These are phyloP conservation scores for Drosophila leontia DNA, from an alignment of 1,140 invertebrate genomes.

Conservation along the genomic window DNA sequence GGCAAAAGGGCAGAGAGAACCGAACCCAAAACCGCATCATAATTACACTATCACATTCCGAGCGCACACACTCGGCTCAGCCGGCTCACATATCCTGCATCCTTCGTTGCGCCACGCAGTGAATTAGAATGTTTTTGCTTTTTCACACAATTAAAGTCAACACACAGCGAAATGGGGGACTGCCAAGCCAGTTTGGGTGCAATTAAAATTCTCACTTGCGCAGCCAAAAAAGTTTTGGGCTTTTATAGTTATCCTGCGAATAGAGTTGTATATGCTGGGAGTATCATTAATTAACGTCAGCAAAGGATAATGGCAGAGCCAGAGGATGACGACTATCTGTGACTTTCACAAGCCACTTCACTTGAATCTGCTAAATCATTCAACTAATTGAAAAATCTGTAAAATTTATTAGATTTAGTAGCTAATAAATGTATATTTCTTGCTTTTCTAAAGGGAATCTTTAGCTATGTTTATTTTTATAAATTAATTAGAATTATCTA, in stretches of 20 bases:
- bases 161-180: constrained; percentile 46
- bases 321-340: constrained; percentile 23
- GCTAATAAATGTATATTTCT: not conserved
- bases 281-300: constrained; percentile 65
- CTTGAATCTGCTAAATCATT: constrained; percentile 62
- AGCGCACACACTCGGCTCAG: constrained; percentile 44
- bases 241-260: constrained; percentile 31
- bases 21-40: constrained; percentile 74
- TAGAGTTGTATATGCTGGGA: constrained; percentile 24
- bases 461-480: not conserved
- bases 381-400: constrained; percentile 42
- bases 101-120: constrained; percentile 57
- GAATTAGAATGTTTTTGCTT: constrained; percentile 84
- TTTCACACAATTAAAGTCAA: constrained; percentile 84
- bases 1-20: constrained; percentile 14
- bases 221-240: constrained; percentile 49
- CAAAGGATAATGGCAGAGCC: constrained; percentile 8
- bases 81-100: constrained; percentile 64
- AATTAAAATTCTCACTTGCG: constrained; percentile 69
- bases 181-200: constrained; percentile 23
- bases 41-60: constrained; percentile 81
- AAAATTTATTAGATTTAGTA: constrained; percentile 4
- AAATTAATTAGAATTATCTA: too few relatives aligned
- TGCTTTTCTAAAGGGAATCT: too few relatives aligned
- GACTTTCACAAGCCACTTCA: constrained; percentile 57